Evolutionary conservation across 53 echinoderm and acorn worm species (phyloP), one percentile per base, ranked within the genome.

Genomic region (Paelopatides confundens): DNA sequence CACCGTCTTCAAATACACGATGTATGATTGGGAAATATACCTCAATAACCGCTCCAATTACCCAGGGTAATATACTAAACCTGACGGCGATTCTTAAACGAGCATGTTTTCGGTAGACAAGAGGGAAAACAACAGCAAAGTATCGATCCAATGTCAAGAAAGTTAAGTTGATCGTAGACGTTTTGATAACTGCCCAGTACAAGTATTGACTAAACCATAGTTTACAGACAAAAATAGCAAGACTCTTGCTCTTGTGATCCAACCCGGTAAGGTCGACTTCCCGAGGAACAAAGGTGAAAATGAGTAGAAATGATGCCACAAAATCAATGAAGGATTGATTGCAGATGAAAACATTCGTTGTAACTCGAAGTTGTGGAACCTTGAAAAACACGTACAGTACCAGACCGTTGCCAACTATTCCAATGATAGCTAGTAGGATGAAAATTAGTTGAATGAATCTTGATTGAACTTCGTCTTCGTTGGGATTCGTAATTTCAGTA

Each of bases 131-230:
- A 32, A 79, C 79, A 2, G 53, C 53, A 34, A 79, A 51, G 33
- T 79, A 79, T 18, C 79, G 49, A 4, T 79, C 79, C 79, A 79
- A 5, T 15, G 79, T 79, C 49, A 79, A 53, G 21, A 79, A 79
- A 4, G 31, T 51, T 47, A 79, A 12, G n/a, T 79, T 79, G 3
- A 48, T 31, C 33, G 79, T 79, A 18, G 79, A 79, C 15, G 53
- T 32, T 33, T 51, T 30, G 21, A 52, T 52, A 21, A 33, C 43
- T 4, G 79, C 34, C 79, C 79, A 79, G 29, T 47, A 50, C 30
- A 79, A 21, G 52, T 50, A 79, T 13, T 79, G 13, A 31, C 68
- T 67, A 26, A 34, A 67, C 68, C 68, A 67, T 31, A 67, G 5
- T 31, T 18, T 28, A 26, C 68, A 67, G 11, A 67, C 3, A 26